phyloP scores from a whole-genome alignment of 2,888 invertebrate genomes.

The Artemia sp. region DNA sequence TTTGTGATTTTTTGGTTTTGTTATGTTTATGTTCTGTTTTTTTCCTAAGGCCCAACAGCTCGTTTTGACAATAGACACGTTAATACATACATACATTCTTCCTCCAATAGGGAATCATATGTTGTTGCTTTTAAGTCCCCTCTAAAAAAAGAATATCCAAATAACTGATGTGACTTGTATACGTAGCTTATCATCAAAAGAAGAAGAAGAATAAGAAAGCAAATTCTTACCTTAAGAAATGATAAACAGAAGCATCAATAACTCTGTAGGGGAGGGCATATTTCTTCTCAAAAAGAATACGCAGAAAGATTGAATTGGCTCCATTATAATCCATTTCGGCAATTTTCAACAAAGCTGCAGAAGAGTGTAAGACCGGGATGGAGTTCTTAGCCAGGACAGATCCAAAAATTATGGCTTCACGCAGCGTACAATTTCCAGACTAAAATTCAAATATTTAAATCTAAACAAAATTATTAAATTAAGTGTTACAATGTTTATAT shows the following conservation, averaged over 20 bases:
- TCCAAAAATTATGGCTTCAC: constrained; percentile 88
- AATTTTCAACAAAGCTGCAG: constrained; percentile 82
- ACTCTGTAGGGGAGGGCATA: constrained; percentile 91
- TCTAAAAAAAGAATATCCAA: too few relatives aligned
- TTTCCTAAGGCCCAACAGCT: too few relatives aligned
- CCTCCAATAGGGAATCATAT: too few relatives aligned
- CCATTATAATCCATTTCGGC: constrained; percentile 96
- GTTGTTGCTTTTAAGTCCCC: too few relatives aligned
- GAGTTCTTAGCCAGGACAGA: constrained; percentile 78
- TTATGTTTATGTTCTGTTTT: too few relatives aligned
- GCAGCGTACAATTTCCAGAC: constrained; percentile 78
- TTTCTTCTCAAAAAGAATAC: constrained; percentile 88
- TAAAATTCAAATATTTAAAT: constrained; percentile 30
- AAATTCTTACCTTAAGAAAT: constrained; percentile 59
- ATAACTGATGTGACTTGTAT: not conserved
- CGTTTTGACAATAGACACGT: too few relatives aligned
- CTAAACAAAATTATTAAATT: too few relatives aligned
- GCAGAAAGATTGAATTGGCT: constrained; percentile 81
- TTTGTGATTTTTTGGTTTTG: too few relatives aligned
- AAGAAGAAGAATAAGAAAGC: constrained; percentile 22
- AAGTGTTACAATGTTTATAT: too few relatives aligned
- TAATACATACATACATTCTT: too few relatives aligned
- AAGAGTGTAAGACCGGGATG: constrained; percentile 84
- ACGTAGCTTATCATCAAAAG: not conserved
- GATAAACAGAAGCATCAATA: constrained; percentile 81